Percentiles rank a stretch among this genome's conserved stretches.
Evolutionary conservation across 2,888 invertebrate species (phyloP).

Genomic region (Mythimna loreyi): DNA sequence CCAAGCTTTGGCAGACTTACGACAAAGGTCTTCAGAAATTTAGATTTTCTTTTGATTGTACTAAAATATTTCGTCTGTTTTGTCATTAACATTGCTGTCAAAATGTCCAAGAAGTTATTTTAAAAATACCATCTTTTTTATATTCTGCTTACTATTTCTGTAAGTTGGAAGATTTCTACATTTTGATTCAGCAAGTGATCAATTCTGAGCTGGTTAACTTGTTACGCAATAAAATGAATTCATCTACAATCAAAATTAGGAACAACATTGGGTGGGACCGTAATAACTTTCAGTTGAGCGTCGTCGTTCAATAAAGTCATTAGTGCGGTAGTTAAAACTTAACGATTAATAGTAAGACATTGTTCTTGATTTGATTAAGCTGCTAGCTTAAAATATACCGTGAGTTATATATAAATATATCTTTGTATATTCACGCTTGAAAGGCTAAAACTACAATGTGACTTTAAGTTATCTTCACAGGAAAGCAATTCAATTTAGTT

Average conservation of each 20-base stretch:
- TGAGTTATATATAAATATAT: no score
- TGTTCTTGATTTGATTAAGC: background rate
- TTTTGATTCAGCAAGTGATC: background rate
- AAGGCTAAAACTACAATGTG: no score
- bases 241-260: constrained; percentile 6
- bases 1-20: background rate
- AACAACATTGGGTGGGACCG: constrained; percentile 3
- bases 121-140: background rate
- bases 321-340: constrained; percentile 5
- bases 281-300: constrained; percentile 11
- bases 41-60: constrained; percentile 3
- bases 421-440: no score
- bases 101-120: background rate
- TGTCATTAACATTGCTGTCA: background rate
- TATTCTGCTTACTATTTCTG: background rate
- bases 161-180: background rate
- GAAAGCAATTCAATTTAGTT: no score
- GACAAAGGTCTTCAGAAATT: constrained; percentile 20
- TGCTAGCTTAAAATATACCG: no score
- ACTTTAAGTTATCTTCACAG: no score
- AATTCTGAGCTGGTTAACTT: background rate
- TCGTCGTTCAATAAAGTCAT: constrained; percentile 14
- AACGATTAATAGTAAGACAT: constrained; percentile 7
- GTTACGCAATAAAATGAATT: constrained; percentile 1
- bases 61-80: background rate